These are phyloP conservation scores for Erannis defoliaria DNA, from an alignment of 2,888 invertebrate species.

Conservation along the genomic window DNA sequence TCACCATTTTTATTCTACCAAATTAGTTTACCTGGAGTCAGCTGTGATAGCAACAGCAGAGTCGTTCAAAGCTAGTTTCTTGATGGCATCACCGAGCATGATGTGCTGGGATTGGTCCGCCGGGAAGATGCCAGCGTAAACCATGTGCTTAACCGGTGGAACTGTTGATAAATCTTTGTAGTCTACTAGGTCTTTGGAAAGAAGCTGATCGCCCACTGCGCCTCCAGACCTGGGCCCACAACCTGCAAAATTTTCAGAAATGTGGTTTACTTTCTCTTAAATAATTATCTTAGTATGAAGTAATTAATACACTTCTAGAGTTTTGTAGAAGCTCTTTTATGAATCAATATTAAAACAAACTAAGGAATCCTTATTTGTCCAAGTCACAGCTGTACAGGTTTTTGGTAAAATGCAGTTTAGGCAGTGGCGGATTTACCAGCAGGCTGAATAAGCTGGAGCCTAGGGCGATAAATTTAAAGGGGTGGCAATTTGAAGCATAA, in stretches of 20 bases:
- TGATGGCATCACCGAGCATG: constrained; percentile 92
- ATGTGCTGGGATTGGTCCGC: constrained; percentile 94
- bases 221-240: constrained; percentile 81
- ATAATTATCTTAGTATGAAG: neutral
- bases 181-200: constrained; percentile 65
- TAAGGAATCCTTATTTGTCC: too few species aligned
- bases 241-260: constrained; percentile 54
- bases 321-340: too few species aligned
- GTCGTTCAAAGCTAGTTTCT: constrained; percentile 97
- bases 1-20: neutral
- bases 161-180: constrained; percentile 51
- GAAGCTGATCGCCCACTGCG: constrained; percentile 75
- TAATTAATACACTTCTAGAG: too few species aligned
- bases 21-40: constrained; percentile 93
- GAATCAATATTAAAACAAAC: too few species aligned
- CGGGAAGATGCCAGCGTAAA: constrained; percentile 91
- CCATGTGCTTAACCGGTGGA: constrained; percentile 79
- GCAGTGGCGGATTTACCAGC: too few species aligned
- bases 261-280: neutral
- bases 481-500: too few species aligned
- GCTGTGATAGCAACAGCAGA: constrained; percentile 93
- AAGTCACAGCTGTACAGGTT: too few species aligned
- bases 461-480: too few species aligned
- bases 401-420: too few species aligned
- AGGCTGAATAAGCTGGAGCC: too few species aligned